phyloP scores from a whole-genome alignment of 2,888 invertebrate species.

The Clanis bilineata region DNA sequence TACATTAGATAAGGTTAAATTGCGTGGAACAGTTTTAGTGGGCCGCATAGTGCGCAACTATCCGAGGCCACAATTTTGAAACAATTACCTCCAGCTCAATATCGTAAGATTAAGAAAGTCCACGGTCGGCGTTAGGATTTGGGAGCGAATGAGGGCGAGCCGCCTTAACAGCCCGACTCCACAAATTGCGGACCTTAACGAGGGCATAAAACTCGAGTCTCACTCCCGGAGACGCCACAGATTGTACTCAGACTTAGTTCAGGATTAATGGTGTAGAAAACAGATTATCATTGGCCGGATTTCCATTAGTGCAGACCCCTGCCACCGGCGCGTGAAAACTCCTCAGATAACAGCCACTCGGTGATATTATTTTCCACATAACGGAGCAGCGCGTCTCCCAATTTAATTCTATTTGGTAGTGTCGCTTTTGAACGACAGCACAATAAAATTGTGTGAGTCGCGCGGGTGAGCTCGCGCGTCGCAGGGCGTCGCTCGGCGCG shows the following conservation, averaged over 20 bases:
- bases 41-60: constrained; percentile 41
- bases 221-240: constrained; percentile 77
- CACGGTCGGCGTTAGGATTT: constrained; percentile 77
- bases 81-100: constrained; percentile 80
- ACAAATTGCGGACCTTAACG: constrained; percentile 82
- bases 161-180: constrained; percentile 79
- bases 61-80: constrained; percentile 72
- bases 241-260: constrained; percentile 80
- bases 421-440: constrained; percentile 78
- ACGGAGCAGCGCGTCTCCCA: constrained; percentile 74
- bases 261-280: constrained; percentile 84
- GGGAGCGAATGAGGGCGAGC: constrained; percentile 67
- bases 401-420: constrained; percentile 81
- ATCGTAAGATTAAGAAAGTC: constrained; percentile 81
- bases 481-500: constrained; percentile 35
- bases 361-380: constrained; percentile 82
- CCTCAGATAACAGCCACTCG: constrained; percentile 71
- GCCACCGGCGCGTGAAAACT: constrained; percentile 80
- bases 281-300: constrained; percentile 83
- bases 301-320: constrained; percentile 79
- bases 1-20: constrained; percentile 20
- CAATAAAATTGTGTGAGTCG: constrained; percentile 74
- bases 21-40: constrained; percentile 23
- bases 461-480: constrained; percentile 1
- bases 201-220: constrained; percentile 79